These are phyloP conservation scores for honey bee (Apis mellifera) DNA, from an alignment of 1,140 invertebrate species.

Conservation along the genomic window Amel_HAv3.1 CM009932.2:2382501-2383000, in stretches of 20 bases:
- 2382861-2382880: too few relatives aligned
- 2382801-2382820: not conserved
- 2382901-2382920: too few relatives aligned
- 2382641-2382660: constrained; percentile 86
- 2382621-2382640: constrained; percentile 85
- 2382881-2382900: too few relatives aligned
- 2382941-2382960: too few relatives aligned
- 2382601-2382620: constrained; percentile 84
- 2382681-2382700: constrained; percentile 85
- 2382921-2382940: too few relatives aligned
- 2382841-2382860: too few relatives aligned
- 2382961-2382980: not conserved
- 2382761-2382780: constrained; percentile 61
- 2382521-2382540: not conserved
- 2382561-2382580: not conserved
- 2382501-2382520: not conserved
- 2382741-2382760: constrained; percentile 82
- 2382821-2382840: too few relatives aligned
- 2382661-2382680: constrained; percentile 85
- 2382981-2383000: not conserved
- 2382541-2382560: not conserved
- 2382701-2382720: constrained; percentile 87
- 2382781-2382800: not conserved
- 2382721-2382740: constrained; percentile 83
- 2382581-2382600: constrained; percentile 77